A percentile compares a stretch with the other conserved stretches of the same genome.
Evolutionary conservation across 2,113 vertebrate genomes (phyloP).

Genomic region (Colistium nudipinnis): DNA sequence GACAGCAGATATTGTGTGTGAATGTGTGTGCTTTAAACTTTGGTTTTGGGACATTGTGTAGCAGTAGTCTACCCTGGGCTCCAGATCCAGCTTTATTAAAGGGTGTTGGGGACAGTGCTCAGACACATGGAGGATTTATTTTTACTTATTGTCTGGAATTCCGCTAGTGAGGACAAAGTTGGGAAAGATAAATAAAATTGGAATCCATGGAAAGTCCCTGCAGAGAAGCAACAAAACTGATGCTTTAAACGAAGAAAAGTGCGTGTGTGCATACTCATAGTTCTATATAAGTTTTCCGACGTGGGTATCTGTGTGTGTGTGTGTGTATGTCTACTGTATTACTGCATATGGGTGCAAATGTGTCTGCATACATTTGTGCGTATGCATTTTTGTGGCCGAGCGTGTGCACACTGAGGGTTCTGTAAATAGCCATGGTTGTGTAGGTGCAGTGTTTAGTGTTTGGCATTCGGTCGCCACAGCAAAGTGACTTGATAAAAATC

Average conservation of each 20-base stretch:
- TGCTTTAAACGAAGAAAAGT: slow-evolving; percentile 56
- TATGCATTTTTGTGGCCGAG: slow-evolving; percentile 61
- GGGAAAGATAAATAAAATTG: slow-evolving; percentile 81
- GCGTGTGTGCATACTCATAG: slow-evolving; percentile 54
- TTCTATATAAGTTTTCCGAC: slow-evolving; percentile 58
- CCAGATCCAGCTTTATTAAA: slow-evolving; percentile 65
- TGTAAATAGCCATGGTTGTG: slow-evolving; percentile 80
- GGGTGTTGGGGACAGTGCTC: slow-evolving; percentile 53
- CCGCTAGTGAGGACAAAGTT: slow-evolving; percentile 75
- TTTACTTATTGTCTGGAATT: slow-evolving; percentile 74
- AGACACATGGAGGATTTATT: slow-evolving; percentile 67
- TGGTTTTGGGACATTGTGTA: slow-evolving; percentile 12
- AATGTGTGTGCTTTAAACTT: slow-evolving; percentile 32
- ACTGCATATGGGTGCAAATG: slow-evolving; percentile 33
- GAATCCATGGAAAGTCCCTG: slow-evolving; percentile 81
- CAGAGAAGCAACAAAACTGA: slow-evolving; percentile 75
- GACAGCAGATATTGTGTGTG: slow-evolving; percentile 22
- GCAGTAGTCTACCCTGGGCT: slow-evolving; percentile 34
- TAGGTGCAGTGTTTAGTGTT: slow-evolving; percentile 82
- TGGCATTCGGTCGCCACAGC: slow-evolving; percentile 82
- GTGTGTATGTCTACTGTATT: slow-evolving; percentile 31
- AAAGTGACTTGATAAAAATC: slow-evolving; percentile 84
- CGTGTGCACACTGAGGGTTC: slow-evolving; percentile 56
- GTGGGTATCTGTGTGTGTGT: slow-evolving; percentile 28
- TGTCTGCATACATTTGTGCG: slow-evolving; percentile 36